These are phyloP conservation scores for Hirtodrosophila trivittata DNA, from an alignment of 2,888 invertebrate species.

Conservation along the genomic window DNA sequence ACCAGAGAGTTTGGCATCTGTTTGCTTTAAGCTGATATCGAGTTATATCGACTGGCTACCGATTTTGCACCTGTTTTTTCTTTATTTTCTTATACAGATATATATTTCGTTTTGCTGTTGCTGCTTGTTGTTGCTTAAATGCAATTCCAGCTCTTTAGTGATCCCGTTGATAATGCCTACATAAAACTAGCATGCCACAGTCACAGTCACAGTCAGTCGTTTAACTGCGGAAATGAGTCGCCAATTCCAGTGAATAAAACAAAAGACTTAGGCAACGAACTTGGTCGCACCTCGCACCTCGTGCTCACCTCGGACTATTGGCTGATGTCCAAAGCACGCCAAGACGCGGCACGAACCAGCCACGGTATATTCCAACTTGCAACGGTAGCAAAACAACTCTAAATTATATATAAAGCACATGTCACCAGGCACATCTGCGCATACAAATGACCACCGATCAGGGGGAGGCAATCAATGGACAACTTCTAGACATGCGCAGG, in stretches of 20 bases:
- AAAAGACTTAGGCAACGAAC: conserved; percentile 67
- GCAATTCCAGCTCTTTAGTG: conserved; percentile 52
- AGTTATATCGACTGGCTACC: conserved; percentile 73
- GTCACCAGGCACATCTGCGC: conserved; percentile 80
- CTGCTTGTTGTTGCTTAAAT: conserved; percentile 38
- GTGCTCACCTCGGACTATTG: conserved; percentile 27
- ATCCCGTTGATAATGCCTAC: conserved; percentile 76
- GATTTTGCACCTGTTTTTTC: conserved; percentile 72
- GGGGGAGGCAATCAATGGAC: conserved; percentile 53
- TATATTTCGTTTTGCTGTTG: conserved; percentile 1
- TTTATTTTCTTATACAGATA: not conserved
- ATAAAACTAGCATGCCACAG: conserved; percentile 77
- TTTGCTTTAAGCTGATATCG: conserved; percentile 40
- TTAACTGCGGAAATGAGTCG: conserved; percentile 74
- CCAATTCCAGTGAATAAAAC: conserved; percentile 70
- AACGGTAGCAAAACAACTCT: conserved; percentile 73
- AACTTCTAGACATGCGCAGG: conserved; percentile 72
- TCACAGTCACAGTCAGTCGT: conserved; percentile 14
- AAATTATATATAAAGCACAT: conserved; percentile 83
- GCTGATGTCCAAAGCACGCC: conserved; percentile 68
- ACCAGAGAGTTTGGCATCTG: conserved; percentile 36
- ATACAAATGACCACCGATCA: conserved; percentile 72
- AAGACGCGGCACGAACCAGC: conserved; percentile 68
- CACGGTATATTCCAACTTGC: conserved; percentile 40
- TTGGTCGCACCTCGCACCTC: conserved; percentile 47